Percentiles rank a stretch among this genome's conserved stretches.
Evolutionary conservation across 2,113 vertebrate genomes (phyloP).

Genomic region (Neotoma lepida): DNA sequence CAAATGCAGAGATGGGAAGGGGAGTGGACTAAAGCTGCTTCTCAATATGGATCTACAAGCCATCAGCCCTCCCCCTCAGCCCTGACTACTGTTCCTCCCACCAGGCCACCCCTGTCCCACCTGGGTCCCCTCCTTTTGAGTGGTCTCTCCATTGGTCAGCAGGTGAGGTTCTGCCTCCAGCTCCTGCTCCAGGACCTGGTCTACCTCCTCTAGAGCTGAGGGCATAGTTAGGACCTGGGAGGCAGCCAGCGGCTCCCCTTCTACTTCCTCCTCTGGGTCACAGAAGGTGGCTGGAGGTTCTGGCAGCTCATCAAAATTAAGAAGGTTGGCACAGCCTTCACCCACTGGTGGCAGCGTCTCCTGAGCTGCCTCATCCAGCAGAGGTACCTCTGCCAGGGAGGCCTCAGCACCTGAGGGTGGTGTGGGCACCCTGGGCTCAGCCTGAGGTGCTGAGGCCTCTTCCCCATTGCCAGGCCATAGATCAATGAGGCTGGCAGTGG

Average conservation of each 20-base stretch:
- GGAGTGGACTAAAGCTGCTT: background rate
- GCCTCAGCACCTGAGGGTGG: constrained; percentile 76
- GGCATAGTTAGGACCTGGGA: constrained; percentile 84
- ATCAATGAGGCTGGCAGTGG: constrained; percentile 87
- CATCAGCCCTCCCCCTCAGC: background rate
- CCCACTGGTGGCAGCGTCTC: constrained; percentile 74
- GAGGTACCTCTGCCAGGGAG: constrained; percentile 74
- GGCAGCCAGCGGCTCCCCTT: constrained; percentile 86
- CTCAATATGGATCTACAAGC: constrained; percentile 7
- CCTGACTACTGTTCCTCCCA: background rate
- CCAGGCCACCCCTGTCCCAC: constrained; percentile 76
- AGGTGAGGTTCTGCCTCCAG: constrained; percentile 84
- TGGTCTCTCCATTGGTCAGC: constrained; percentile 95
- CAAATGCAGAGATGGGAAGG: constrained; percentile 24
- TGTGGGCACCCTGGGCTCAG: constrained; percentile 77
- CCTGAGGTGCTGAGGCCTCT: constrained; percentile 62
- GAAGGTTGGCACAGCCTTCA: constrained; percentile 83
- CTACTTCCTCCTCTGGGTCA: constrained; percentile 84
- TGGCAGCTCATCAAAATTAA: constrained; percentile 94
- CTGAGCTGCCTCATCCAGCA: constrained; percentile 69
- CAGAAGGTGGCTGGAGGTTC: constrained; percentile 91
- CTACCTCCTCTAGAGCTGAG: constrained; percentile 76
- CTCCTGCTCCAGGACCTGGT: constrained; percentile 75
- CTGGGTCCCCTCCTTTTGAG: constrained; percentile 94
- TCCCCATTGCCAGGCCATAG: constrained; percentile 89